A percentile compares a stretch with the other conserved stretches of the same genome.
Conservation (phyloP, 2,888 invertebrate genomes). For the Drosophila pseudotakahashii region DNA sequence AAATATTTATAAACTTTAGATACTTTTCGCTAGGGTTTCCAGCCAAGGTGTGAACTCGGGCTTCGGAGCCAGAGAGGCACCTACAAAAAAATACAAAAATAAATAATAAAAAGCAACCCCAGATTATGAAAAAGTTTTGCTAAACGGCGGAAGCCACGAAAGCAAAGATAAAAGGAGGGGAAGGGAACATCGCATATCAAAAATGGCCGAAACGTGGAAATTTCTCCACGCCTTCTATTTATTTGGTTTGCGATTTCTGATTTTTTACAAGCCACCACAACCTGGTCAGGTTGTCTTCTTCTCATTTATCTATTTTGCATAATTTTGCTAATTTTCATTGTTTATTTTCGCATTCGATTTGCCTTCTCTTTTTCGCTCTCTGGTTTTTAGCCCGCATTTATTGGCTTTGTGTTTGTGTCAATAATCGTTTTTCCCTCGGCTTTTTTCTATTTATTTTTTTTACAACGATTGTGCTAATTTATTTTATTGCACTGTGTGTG, state of each 20-base stretch:
- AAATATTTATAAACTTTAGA: constrained; percentile 79
- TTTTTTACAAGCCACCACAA: constrained; percentile 64
- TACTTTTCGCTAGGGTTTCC: constrained; percentile 72
- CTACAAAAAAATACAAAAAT: constrained; percentile 30
- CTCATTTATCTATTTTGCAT: constrained; percentile 61
- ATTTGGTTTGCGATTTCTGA: constrained; percentile 63
- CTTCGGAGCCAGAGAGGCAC: constrained; percentile 7
- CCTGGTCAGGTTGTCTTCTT: constrained; percentile 41
- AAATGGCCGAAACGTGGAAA: constrained; percentile 60
- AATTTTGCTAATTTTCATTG: constrained; percentile 77
- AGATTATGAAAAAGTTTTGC: constrained; percentile 59
- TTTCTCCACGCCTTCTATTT: constrained; percentile 56
- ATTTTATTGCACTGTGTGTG: constrained; percentile 63
- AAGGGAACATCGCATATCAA: constrained; percentile 37
- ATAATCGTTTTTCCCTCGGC: constrained; percentile 58
- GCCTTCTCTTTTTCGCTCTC: constrained; percentile 11
- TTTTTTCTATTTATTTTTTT: constrained; percentile 37
- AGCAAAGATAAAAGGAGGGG: neutral
- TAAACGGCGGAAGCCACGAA: constrained; percentile 50
- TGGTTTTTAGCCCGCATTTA: constrained; percentile 48
- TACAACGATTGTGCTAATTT: constrained; percentile 72
- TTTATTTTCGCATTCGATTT: constrained; percentile 68
- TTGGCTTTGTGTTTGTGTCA: constrained; percentile 73
- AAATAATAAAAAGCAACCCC: constrained; percentile 45
- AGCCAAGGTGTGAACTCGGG: constrained; percentile 67